These are phyloP conservation scores for Acanthopleura granulata DNA, from an alignment of 2,888 invertebrate genomes.

Conservation along the genomic window DNA sequence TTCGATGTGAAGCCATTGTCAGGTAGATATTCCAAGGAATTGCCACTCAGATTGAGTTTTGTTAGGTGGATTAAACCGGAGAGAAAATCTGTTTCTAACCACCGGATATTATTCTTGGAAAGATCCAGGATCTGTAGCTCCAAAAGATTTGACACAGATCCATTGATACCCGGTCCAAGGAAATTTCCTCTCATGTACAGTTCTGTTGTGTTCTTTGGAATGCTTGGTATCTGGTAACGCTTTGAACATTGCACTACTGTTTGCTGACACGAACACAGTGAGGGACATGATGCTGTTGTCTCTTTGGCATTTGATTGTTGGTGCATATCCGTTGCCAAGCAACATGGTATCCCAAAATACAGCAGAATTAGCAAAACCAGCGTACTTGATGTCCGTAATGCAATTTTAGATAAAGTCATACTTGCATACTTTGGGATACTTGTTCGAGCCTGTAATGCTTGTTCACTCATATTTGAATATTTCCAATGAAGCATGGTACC, in stretches of 20 bases:
- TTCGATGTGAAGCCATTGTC: constrained; percentile 39
- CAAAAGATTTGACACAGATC: constrained; percentile 34
- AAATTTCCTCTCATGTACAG: constrained; percentile 36
- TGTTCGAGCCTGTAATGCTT: too few species aligned
- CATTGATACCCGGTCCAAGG: constrained; percentile 37
- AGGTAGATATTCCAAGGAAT: constrained; percentile 39
- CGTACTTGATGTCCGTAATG: too few species aligned
- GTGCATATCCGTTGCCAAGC: too few species aligned
- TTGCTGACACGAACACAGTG: constrained; percentile 21
- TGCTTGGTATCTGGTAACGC: neutral
- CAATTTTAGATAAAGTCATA: too few species aligned
- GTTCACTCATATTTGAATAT: too few species aligned
- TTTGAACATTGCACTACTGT: neutral
- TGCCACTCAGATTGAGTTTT: constrained; percentile 33
- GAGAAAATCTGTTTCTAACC: constrained; percentile 32
- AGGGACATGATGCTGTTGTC: constrained; percentile 25
- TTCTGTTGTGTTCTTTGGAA: constrained; percentile 16
- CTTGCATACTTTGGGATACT: too few species aligned
- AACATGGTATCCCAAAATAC: too few species aligned
- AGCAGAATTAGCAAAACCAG: too few species aligned
- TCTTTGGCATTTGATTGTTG: too few species aligned
- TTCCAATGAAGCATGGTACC: too few species aligned
- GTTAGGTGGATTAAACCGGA: constrained; percentile 31
- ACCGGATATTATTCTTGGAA: constrained; percentile 34
- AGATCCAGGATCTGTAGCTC: constrained; percentile 38